Evolutionary conservation across 64 coral and sea anemone species (phyloP).

Genomic region (Acropora yongei): DNA sequence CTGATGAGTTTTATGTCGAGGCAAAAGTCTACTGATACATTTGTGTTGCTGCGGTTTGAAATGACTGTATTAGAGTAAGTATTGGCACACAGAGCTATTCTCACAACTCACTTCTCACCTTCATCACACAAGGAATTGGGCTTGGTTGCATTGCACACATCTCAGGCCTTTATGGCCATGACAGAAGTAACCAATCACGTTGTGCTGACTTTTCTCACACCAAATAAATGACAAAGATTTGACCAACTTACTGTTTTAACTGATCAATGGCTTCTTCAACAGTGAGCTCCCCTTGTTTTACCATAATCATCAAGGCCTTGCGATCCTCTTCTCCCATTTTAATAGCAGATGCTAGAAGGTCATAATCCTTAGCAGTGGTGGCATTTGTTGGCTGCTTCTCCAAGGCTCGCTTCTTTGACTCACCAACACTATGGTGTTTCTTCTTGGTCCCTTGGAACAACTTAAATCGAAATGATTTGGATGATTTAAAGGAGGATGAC

Average conservation of each 20-base stretch:
- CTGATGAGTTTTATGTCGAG: no score
- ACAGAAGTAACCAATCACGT: no score
- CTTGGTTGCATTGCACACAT: no score
- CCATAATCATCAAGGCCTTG: constrained; percentile 84
- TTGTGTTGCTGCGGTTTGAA: no score
- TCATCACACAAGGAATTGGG: no score
- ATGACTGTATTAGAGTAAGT: no score
- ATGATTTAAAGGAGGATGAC: constrained; percentile 50
- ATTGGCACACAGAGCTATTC: no score
- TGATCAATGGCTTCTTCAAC: constrained; percentile 90
- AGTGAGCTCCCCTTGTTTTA: constrained; percentile 89
- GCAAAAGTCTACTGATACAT: no score
- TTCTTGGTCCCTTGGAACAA: constrained; percentile 60
- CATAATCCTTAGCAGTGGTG: constrained; percentile 11
- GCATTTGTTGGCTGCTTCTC: constrained; percentile 50
- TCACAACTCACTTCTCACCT: no score
- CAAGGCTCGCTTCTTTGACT: constrained; percentile 20
- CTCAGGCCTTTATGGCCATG: no score
- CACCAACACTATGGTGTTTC: constrained; percentile 44
- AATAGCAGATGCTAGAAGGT: constrained; percentile 77
- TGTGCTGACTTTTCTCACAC: no score
- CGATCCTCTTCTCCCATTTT: constrained; percentile 92
- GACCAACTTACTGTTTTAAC: constrained; percentile 45
- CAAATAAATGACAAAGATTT: no score
- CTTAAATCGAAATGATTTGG: constrained; percentile 51